Evolutionary conservation across 2,888 invertebrate genomes (phyloP), one percentile per base, ranked within the genome.

Genomic region (Ornithoptera alexandrae): DNA sequence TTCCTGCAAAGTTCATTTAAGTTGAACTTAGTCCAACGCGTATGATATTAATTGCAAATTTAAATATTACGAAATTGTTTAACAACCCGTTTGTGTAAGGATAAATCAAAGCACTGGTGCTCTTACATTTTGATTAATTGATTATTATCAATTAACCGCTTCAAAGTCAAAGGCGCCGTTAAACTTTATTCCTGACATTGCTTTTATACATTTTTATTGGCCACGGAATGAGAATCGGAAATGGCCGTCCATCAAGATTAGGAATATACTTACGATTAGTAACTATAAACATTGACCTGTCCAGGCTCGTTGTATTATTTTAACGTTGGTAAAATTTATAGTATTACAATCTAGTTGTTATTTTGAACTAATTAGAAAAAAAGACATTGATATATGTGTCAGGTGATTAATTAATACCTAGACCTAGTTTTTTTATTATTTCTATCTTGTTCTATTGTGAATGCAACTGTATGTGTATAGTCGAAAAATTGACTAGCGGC

Each of bases 221-320:
- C 24, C 39, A 62, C 53, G 24, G 66, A 70, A 70, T 70, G 63
- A 18, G 70, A 70, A 63, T 70, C 70, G 70, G 70, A 70, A 67
- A 70, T 62, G 24, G 46, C 39, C n/a, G 66, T 67, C 53, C 63
- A 60, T 67, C 66, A 67, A 67, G 62, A 70, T 70, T 53, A 63
- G 39, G 17, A 53, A 46, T 62, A 39, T 53, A 58, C 20, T 59
- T 36, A 50, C 50, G 63, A 66, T 70, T 63, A 70, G 59, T 59
- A 60, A 63, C 59, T 63, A 70, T 70, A 59, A 70, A 70, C 70
- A 70, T 70, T 70, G 70, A 66, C 57, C 66, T 67, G 66, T 66
- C 70, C 56, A 30, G n/a, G 3, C 4, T n/a, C 36, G 62, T 58
- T 42, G 62, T 70, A 36, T 36, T 63, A 62, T 53, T 61, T 36